Evolutionary conservation across 1,140 invertebrate species (phyloP), one percentile per base, ranked within the genome.

Genomic region (Lepidostoma basale): DNA sequence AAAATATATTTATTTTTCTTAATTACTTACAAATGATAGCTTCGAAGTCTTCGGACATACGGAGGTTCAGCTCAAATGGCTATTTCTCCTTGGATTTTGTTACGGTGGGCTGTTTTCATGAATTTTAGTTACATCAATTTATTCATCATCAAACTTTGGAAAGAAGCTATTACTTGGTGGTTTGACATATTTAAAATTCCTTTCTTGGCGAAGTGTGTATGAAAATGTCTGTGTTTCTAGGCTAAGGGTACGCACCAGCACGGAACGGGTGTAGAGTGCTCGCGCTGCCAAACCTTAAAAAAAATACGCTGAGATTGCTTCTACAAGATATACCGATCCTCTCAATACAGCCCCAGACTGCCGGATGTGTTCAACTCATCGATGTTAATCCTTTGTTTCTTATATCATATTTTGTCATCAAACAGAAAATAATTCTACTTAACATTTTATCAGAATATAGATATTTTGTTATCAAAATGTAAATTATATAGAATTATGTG

Each of bases 311-410:
- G 62, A 69, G 62, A 65, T 65, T n/a, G 63, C 62, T 65, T 62
- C n/a, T 69, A 26, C 62, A 65, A 39, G 25, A 18, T n/a, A 47
- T 56, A 56, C 49, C 22, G 33, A 39, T 58, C 58, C 18, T 49
- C 65, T 65, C 49, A 47, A 36, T 68, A 59, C 33, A 58, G 33
- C 47, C 62, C 63, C 68, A 69, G 67, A 63, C 62, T 69, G 68
- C 62, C 68, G 59, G 63, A 69, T 65, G 68, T 69, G 62, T 69
- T 69, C 67, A 69, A 63, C 52, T 36, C 47, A 63, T 49, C 60
- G 64, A 58, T 47, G 39, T 12, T 62, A n/a, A 14, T 42, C 36
- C 22, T 44, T 60, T 18, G 16, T 26, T 39, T 39, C 10, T 16
- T 60, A 40, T 40, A 14, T 39, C 18, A 20, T 60, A 23, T 62